Percentiles rank a stretch among this genome's conserved stretches.
Conservation (phyloP, 2,797 vertebrate genomes). For the Sebastes steindachneri region DNA sequence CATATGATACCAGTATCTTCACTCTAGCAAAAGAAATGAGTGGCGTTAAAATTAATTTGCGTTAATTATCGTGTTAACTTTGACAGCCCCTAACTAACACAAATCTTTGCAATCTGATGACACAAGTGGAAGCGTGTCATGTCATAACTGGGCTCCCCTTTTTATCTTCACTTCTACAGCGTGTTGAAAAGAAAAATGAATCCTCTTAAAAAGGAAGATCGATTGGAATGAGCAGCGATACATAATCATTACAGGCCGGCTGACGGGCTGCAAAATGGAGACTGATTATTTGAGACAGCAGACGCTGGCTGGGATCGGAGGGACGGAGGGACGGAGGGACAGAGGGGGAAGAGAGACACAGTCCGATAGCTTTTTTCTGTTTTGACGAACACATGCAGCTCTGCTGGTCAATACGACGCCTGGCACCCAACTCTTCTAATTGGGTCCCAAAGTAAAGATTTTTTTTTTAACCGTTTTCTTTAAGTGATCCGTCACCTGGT, state of each 20-base stretch:
- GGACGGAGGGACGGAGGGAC: neutral
- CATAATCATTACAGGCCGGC: constrained; percentile 38
- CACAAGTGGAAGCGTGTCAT: neutral
- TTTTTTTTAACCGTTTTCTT: neutral
- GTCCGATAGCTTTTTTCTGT: neutral
- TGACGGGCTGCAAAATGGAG: constrained; percentile 31
- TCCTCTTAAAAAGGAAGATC: constrained; percentile 12
- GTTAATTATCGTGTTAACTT: too few species aligned
- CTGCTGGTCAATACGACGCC: neutral
- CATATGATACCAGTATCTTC: too few species aligned
- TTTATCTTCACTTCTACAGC: neutral
- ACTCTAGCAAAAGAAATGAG: too few species aligned
- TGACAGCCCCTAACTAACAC: neutral
- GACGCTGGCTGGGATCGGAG: neutral
- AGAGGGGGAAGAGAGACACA: neutral
- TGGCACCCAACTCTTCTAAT: constrained; percentile 4
- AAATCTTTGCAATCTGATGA: neutral
- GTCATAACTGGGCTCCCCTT: neutral
- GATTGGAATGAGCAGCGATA: constrained; percentile 6
- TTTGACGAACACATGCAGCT: neutral
- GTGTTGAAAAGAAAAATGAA: constrained; percentile 9
- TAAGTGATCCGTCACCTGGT: constrained; percentile 4
- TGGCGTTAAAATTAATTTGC: too few species aligned
- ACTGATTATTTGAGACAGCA: constrained; percentile 17
- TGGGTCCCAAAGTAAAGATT: neutral